Percentiles rank a stretch among this genome's conserved stretches.
Conservation (phyloP, 2,888 invertebrate species). For the Autographa pulchrina region DNA sequence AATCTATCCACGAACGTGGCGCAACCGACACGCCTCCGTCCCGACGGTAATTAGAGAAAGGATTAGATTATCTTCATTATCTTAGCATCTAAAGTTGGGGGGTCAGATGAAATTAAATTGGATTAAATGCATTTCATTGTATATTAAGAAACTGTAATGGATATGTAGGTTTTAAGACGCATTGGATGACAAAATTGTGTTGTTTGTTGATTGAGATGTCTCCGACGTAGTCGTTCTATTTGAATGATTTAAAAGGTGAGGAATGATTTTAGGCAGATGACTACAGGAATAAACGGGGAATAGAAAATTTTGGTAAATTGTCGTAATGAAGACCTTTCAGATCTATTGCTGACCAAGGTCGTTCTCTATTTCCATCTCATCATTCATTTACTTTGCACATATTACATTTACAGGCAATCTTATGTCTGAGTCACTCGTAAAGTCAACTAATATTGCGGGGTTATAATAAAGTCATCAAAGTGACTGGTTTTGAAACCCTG, state of each 20-base stretch:
- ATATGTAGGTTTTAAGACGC: background rate
- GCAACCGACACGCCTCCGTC: conserved; percentile 82
- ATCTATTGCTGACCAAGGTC: too few relatives aligned
- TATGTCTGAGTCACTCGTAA: background rate
- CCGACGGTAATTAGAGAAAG: conserved; percentile 81
- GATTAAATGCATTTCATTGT: conserved; percentile 8
- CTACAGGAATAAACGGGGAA: too few relatives aligned
- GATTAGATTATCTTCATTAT: conserved; percentile 63
- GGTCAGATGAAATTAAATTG: conserved; percentile 26
- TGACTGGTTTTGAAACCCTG: conserved; percentile 33
- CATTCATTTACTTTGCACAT: background rate
- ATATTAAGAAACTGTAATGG: conserved; percentile 12
- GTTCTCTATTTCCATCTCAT: too few relatives aligned
- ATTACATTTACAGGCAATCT: background rate
- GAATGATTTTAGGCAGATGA: too few relatives aligned
- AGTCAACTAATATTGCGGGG: conserved; percentile 10
- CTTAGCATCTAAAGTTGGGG: conserved; percentile 39
- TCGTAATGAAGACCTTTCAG: too few relatives aligned
- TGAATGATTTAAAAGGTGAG: too few relatives aligned
- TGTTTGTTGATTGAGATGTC: too few relatives aligned
- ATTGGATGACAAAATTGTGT: background rate
- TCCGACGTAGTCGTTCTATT: too few relatives aligned
- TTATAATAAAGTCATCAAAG: conserved; percentile 28
- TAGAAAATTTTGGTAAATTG: too few relatives aligned
- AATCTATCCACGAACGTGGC: conserved; percentile 85